phyloP scores from a whole-genome alignment of 2,113 vertebrate species.

The Perognathus longimembris region DNA sequence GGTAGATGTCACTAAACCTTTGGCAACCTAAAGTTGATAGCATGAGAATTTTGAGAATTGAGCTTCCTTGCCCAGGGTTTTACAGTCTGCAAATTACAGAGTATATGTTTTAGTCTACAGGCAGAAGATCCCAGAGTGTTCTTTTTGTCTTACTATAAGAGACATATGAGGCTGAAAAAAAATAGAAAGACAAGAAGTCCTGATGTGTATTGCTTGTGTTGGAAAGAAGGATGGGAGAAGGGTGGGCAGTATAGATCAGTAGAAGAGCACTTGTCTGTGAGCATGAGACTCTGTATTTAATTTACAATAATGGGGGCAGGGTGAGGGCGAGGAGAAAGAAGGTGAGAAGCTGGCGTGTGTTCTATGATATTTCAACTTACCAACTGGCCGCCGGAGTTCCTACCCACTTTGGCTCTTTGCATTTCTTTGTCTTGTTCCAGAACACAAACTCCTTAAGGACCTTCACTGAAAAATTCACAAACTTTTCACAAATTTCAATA shows the following conservation, averaged over 20 bases:
- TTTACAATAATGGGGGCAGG: not conserved
- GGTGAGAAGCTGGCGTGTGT: not conserved
- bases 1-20: not conserved
- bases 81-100: not conserved
- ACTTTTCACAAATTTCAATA: conserved; percentile 40
- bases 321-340: not conserved
- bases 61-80: not conserved
- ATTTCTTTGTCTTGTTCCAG: conserved; percentile 25
- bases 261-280: not conserved
- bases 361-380: not conserved
- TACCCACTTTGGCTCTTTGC: too few relatives aligned
- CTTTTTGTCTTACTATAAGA: not conserved
- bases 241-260: not conserved
- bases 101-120: not conserved
- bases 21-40: not conserved
- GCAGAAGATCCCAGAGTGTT: not conserved
- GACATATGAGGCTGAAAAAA: not conserved
- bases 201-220: not conserved
- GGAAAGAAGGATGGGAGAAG: not conserved
- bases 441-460: not conserved
- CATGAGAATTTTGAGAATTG: not conserved
- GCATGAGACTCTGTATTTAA: not conserved
- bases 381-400: not conserved
- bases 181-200: not conserved
- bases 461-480: conserved; percentile 22